These are phyloP conservation scores for Asarcornis scutulata DNA, from an alignment of 2,113 vertebrate species.

Conservation along the genomic window DNA sequence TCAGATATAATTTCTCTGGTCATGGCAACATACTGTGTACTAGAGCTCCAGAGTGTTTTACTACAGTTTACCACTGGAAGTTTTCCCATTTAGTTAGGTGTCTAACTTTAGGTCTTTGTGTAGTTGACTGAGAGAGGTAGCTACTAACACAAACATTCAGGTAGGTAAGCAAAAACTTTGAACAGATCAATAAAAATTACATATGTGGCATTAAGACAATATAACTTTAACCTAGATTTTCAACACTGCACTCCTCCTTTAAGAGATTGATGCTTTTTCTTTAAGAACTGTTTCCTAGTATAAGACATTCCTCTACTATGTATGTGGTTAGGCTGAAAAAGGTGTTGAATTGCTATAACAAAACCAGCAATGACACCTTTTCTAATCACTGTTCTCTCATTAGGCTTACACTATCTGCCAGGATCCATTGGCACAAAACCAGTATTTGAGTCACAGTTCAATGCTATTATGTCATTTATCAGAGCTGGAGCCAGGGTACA, in stretches of 20 bases:
- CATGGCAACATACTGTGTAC: not conserved
- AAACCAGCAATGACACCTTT: not conserved
- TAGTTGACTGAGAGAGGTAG: not conserved
- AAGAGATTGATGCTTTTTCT: not conserved
- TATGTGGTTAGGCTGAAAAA: not conserved
- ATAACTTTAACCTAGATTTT: not conserved
- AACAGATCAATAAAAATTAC: not conserved
- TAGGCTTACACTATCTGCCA: not conserved
- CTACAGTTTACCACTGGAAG: not conserved
- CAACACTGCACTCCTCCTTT: not conserved
- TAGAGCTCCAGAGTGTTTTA: not conserved
- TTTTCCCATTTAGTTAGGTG: not conserved
- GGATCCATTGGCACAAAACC: not conserved
- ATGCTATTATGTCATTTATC: not conserved
- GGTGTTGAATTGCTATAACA: not conserved
- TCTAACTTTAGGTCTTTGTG: not conserved
- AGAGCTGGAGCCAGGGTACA: constrained; percentile 7
- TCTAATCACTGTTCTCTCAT: not conserved
- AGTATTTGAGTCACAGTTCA: not conserved
- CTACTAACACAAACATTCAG: not conserved
- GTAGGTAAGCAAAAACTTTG: not conserved
- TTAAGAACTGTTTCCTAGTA: not conserved
- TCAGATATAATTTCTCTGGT: not conserved
- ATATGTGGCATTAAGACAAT: not conserved
- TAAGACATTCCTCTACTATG: not conserved